These are phyloP conservation scores for Nasonia vitripennis DNA, from an alignment of 1,140 invertebrate species.

Conservation along the genomic window DNA sequence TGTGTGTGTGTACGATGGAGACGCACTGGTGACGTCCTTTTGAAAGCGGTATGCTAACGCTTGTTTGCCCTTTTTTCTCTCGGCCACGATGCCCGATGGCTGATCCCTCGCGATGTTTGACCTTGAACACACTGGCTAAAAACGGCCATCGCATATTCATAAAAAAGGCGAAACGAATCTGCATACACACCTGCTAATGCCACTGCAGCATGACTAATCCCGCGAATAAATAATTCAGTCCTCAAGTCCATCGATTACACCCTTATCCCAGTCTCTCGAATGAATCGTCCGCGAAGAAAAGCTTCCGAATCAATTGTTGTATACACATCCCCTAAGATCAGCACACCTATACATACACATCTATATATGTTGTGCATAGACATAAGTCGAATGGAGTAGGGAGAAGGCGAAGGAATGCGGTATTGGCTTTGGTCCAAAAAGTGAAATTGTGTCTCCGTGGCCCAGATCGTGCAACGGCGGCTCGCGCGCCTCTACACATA, in stretches of 20 bases:
- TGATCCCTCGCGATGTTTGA: too few species aligned
- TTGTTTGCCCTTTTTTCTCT: not conserved
- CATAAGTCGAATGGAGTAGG: not conserved
- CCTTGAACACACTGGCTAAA: too few species aligned
- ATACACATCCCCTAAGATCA: too few species aligned
- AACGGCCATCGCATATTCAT: not conserved
- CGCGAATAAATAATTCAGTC: not conserved
- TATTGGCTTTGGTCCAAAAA: slow-evolving; percentile 66
- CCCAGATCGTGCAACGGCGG: slow-evolving; percentile 47
- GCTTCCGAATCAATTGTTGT: slow-evolving; percentile 29
- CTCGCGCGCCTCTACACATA: slow-evolving; percentile 8
- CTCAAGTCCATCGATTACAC: not conserved
- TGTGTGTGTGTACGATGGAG: not conserved
- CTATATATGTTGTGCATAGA: not conserved
- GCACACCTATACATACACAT: not conserved
- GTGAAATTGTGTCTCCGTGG: slow-evolving; percentile 61
- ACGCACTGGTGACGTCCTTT: not conserved
- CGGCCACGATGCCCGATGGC: too few species aligned
- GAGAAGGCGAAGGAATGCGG: slow-evolving; percentile 63
- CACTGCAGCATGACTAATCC: not conserved
- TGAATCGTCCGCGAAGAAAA: not conserved
- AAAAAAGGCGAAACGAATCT: too few species aligned
- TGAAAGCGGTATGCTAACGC: not conserved
- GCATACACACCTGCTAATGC: too few species aligned
- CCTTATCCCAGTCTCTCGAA: not conserved